Evolutionary conservation across 2,888 invertebrate species (phyloP).

Genomic region (Yponomeuta plumbellus): DNA sequence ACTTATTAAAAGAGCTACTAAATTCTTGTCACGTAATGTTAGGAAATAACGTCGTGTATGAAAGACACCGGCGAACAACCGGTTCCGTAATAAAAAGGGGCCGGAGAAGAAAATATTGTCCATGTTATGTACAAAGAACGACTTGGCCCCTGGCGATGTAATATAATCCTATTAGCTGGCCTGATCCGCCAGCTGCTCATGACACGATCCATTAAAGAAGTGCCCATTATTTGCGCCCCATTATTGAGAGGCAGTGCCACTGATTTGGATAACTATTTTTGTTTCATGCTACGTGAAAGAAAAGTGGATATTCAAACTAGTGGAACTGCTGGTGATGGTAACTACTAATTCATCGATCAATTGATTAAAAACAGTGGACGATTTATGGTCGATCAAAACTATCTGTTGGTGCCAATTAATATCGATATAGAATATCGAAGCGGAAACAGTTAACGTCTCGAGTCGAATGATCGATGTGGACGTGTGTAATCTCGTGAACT

Average conservation of each 20-base stretch:
- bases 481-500: slow-evolving; percentile 38
- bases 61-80: background rate
- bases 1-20: background rate
- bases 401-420: slow-evolving; percentile 41
- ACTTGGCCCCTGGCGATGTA: slow-evolving; percentile 24
- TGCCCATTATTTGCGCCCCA: too few relatives aligned
- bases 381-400: slow-evolving; percentile 42
- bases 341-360: slow-evolving; percentile 16
- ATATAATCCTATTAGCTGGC: slow-evolving; percentile 38
- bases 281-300: background rate
- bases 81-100: slow-evolving; percentile 10
- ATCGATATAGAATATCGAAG: slow-evolving; percentile 49
- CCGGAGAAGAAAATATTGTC: slow-evolving; percentile 30
- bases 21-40: background rate
- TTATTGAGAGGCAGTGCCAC: slow-evolving; percentile 13
- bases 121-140: slow-evolving; percentile 26
- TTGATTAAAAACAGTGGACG: slow-evolving; percentile 25
- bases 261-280: background rate
- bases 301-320: background rate
- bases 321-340: background rate
- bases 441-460: slow-evolving; percentile 39
- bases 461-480: slow-evolving; percentile 51
- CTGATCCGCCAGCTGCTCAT: slow-evolving; percentile 31
- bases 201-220: too few relatives aligned
- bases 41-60: background rate